Percentiles rank a stretch among this genome's conserved stretches.
Conservation (phyloP, 2,797 vertebrate species). For the Falco peregrinus region DNA sequence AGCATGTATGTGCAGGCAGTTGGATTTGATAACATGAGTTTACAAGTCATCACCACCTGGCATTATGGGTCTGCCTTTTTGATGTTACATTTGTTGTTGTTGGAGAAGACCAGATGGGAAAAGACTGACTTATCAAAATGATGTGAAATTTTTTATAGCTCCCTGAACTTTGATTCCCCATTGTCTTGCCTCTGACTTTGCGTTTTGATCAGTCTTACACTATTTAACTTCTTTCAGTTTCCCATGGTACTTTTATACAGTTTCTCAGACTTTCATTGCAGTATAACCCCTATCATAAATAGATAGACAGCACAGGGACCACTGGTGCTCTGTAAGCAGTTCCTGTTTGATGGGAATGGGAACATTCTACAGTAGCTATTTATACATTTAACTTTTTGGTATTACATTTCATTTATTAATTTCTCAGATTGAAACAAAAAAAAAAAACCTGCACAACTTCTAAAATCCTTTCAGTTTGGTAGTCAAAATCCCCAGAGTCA, state of each 20-base stretch:
- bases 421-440: neutral
- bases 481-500: neutral
- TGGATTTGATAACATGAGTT: neutral
- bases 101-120: conserved; percentile 33
- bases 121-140: neutral
- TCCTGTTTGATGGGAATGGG: neutral
- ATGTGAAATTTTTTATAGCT: conserved; percentile 17
- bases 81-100: conserved; percentile 44
- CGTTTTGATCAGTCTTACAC: neutral
- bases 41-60: neutral
- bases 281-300: neutral
- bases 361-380: neutral
- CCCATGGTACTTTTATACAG: neutral
- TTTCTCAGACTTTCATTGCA: neutral
- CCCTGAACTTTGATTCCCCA: neutral
- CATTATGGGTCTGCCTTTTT: neutral
- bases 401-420: neutral
- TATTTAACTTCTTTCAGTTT: neutral
- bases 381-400: neutral
- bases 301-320: neutral
- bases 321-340: neutral
- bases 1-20: neutral
- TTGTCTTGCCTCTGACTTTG: neutral
- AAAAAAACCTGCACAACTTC: neutral
- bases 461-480: neutral